phyloP scores from a whole-genome alignment of 1,140 invertebrate genomes.

The Calliphora vicina region DNA sequence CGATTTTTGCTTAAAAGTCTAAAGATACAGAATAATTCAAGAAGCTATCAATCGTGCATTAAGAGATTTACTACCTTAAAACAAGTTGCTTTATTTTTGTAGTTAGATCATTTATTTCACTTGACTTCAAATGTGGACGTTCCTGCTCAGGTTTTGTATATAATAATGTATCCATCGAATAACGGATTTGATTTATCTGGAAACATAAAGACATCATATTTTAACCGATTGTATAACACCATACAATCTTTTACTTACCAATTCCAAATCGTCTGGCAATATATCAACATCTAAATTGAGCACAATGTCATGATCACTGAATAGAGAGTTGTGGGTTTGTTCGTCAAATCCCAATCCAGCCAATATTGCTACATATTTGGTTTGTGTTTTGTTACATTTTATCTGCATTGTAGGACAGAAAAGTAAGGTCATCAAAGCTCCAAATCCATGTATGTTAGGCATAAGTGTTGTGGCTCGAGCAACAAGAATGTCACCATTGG shows the following conservation, averaged over 20 bases:
- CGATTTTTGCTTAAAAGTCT: slow-evolving; percentile 53
- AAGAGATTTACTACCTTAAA: slow-evolving; percentile 38
- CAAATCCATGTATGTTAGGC: slow-evolving; percentile 85
- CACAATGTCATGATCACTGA: slow-evolving; percentile 85
- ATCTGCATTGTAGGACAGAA: slow-evolving; percentile 85
- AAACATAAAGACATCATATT: background rate
- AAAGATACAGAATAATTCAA: background rate
- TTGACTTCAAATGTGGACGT: slow-evolving; percentile 41
- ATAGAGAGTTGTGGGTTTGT: slow-evolving; percentile 67
- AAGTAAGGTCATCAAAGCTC: slow-evolving; percentile 76
- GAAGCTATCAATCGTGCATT: background rate
- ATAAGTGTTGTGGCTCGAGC: slow-evolving; percentile 84
- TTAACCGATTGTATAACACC: background rate
- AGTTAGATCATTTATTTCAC: slow-evolving; percentile 32
- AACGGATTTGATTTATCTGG: slow-evolving; percentile 72
- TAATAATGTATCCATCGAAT: slow-evolving; percentile 68
- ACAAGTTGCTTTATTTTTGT: slow-evolving; percentile 45
- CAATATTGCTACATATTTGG: slow-evolving; percentile 76
- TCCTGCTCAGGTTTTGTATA: slow-evolving; percentile 62
- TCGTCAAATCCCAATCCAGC: slow-evolving; percentile 81
- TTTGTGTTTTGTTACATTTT: slow-evolving; percentile 67
- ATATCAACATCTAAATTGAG: slow-evolving; percentile 78
- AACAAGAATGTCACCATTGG: slow-evolving; percentile 64
- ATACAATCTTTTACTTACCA: slow-evolving; percentile 63
- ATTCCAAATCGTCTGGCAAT: slow-evolving; percentile 70